Conservation (phyloP, 1,140 invertebrate genomes). For the Micrasema longulum region DNA sequence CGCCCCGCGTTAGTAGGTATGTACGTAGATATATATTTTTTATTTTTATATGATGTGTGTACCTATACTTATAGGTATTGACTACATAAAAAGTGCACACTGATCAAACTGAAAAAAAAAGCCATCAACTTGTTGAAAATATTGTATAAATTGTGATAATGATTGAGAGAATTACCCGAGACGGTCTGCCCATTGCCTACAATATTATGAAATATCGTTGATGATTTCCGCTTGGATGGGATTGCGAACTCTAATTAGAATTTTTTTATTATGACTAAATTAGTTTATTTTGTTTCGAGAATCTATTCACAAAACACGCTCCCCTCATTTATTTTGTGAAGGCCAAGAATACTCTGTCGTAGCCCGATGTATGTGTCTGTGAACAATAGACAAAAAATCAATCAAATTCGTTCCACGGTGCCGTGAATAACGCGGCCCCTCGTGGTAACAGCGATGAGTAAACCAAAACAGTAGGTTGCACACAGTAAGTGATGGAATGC, state of each 20-base stretch:
- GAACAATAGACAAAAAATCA: conserved; percentile 51
- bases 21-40: no score
- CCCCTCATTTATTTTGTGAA: conserved; percentile 31
- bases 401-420: conserved; percentile 47
- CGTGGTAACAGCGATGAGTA: conserved; percentile 33
- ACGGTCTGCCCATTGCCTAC: no score
- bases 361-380: conserved; percentile 20
- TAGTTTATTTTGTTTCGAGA: conserved; percentile 27
- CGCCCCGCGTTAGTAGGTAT: no score
- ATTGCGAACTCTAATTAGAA: conserved; percentile 32
- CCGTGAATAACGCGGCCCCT: conserved; percentile 24
- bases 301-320: conserved; percentile 34
- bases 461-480: conserved; percentile 23
- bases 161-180: no score
- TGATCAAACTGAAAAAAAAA: no score
- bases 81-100: no score
- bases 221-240: conserved; percentile 28
- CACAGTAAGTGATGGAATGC: conserved; percentile 1
- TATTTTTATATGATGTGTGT: no score
- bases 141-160: no score
- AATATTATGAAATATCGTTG: no score
- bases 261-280: conserved; percentile 34
- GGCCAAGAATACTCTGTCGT: conserved; percentile 37
- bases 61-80: no score
- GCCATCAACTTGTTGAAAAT: no score